These are phyloP conservation scores for Lutjanus argentimaculatus DNA, from an alignment of 2,797 vertebrate species.

Conservation along the genomic window DNA sequence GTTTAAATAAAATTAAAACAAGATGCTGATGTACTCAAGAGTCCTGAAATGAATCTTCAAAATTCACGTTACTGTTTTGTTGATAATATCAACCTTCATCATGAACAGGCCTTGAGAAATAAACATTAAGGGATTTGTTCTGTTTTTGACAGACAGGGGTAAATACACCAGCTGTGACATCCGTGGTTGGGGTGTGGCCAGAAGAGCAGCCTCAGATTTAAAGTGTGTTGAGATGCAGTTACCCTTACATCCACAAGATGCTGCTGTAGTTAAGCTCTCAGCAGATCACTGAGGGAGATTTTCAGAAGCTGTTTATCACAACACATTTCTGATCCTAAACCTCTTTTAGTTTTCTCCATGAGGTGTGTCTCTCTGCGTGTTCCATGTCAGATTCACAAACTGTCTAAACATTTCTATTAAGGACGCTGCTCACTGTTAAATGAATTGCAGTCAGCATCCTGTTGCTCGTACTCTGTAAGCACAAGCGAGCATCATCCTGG, in stretches of 20 bases:
- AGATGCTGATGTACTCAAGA: background rate
- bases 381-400: too few species aligned
- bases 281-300: background rate
- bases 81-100: too few species aligned
- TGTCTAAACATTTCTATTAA: too few species aligned
- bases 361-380: background rate
- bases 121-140: background rate
- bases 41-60: background rate
- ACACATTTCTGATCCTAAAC: too few species aligned
- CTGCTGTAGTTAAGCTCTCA: background rate
- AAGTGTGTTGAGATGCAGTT: background rate
- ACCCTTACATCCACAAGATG: slow-evolving; percentile 13
- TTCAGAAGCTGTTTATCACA: background rate
- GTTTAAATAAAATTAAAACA: background rate
- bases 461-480: too few species aligned
- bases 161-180: slow-evolving; percentile 1
- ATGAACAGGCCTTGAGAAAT: too few species aligned
- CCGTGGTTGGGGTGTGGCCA: background rate
- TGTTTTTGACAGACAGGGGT: background rate
- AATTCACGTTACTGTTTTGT: background rate
- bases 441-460: too few species aligned
- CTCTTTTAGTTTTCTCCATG: background rate
- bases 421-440: too few species aligned
- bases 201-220: background rate
- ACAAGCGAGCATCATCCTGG: too few species aligned